Evolutionary conservation across 35 echinoderm and acorn worm genomes (phyloP).

Genomic region (Apostichopus californicus): DNA sequence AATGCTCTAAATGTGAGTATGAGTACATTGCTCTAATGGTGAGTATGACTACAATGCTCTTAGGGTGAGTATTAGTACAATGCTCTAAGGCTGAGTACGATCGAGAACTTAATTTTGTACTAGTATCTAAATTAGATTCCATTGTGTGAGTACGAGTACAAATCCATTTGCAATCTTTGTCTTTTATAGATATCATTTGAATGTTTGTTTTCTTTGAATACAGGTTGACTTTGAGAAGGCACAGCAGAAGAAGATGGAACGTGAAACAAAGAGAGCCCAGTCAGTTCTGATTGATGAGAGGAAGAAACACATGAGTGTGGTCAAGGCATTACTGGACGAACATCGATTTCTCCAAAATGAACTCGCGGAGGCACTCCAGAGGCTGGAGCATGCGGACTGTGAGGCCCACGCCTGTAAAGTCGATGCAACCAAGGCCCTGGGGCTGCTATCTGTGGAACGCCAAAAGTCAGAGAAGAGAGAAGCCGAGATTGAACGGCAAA

Average conservation of each 20-base stretch:
- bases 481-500: slow-evolving; percentile 92
- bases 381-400: slow-evolving; percentile 70
- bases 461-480: slow-evolving; percentile 84
- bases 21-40: too few species aligned
- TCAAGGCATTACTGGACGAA: slow-evolving; percentile 83
- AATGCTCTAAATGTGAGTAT: too few species aligned
- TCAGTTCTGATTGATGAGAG: slow-evolving; percentile 78
- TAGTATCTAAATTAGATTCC: too few species aligned
- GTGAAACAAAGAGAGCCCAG: slow-evolving; percentile 88
- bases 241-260: slow-evolving; percentile 98
- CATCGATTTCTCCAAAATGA: slow-evolving; percentile 67
- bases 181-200: not conserved
- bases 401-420: slow-evolving; percentile 69
- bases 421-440: slow-evolving; percentile 51
- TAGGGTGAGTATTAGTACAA: too few species aligned
- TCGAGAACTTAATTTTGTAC: too few species aligned
- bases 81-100: too few species aligned
- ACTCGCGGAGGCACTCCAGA: slow-evolving; percentile 68
- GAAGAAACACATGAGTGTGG: slow-evolving; percentile 84
- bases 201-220: slow-evolving; percentile 29
- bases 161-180: not conserved
- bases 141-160: not conserved
- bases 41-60: too few species aligned
- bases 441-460: slow-evolving; percentile 43
- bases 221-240: slow-evolving; percentile 99